These are phyloP conservation scores for Otocyon megalotis DNA, from an alignment of 2,113 vertebrate species.

Conservation along the genomic window DNA sequence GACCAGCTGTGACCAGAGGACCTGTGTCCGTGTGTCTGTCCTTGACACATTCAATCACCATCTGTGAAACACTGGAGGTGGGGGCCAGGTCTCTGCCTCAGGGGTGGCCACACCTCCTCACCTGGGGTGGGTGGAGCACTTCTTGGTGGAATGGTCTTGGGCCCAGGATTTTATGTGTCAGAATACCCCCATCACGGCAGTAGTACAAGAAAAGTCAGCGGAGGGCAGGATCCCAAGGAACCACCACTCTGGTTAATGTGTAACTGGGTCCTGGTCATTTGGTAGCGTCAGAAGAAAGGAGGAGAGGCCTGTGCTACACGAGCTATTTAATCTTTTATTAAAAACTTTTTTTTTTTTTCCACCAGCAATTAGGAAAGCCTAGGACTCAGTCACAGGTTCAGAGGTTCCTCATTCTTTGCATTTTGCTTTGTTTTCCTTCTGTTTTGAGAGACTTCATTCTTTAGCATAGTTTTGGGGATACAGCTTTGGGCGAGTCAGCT, in stretches of 20 bases:
- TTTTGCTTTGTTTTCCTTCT: not conserved
- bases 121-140: no score
- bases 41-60: not conserved
- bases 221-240: not conserved
- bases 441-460: not conserved
- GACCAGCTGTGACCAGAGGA: not conserved
- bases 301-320: not conserved
- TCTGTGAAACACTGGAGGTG: not conserved
- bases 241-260: not conserved
- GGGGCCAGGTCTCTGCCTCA: not conserved
- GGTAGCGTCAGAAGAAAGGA: not conserved
- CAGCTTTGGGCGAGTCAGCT: not conserved
- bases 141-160: not conserved
- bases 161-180: not conserved
- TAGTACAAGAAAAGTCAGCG: rapidly evolving
- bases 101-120: rapidly evolving
- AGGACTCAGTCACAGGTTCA: not conserved
- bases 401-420: not conserved
- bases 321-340: not conserved
- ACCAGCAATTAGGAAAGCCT: not conserved
- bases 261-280: not conserved
- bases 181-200: rapidly evolving
- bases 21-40: rapidly evolving
- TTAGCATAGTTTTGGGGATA: not conserved
- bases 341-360: not conserved